These are phyloP conservation scores for Gopherus evgoodei DNA, from an alignment of 2,113 vertebrate species.

Conservation along the genomic window DNA sequence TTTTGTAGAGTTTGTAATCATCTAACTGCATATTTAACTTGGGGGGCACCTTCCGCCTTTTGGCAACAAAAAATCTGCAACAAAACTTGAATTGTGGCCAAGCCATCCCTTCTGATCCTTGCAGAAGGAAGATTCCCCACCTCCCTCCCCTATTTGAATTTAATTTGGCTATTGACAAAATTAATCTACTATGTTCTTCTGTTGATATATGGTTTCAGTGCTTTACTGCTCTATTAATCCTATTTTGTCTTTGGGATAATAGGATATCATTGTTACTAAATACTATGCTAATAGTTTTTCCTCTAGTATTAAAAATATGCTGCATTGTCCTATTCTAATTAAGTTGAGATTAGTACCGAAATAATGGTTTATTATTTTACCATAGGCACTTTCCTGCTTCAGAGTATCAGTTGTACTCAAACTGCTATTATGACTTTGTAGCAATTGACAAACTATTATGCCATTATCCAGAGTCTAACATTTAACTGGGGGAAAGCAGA, in stretches of 20 bases:
- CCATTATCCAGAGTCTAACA: slow-evolving; percentile 64
- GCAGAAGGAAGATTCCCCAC: not conserved
- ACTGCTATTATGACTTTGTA: slow-evolving; percentile 66
- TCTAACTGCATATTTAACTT: slow-evolving; percentile 44
- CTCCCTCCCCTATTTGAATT: not conserved
- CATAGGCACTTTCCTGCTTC: slow-evolving; percentile 61
- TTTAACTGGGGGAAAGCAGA: slow-evolving; percentile 59
- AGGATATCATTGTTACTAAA: slow-evolving; percentile 66
- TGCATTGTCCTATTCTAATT: slow-evolving; percentile 67
- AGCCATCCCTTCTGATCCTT: not conserved
- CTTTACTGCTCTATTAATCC: slow-evolving; percentile 56
- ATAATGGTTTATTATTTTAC: slow-evolving; percentile 73
- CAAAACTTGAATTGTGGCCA: slow-evolving; percentile 9
- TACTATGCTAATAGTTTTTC: slow-evolving; percentile 67
- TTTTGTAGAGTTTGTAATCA: slow-evolving; percentile 39
- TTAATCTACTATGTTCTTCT: slow-evolving; percentile 1
- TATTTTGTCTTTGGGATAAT: slow-evolving; percentile 68
- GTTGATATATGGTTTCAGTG: slow-evolving; percentile 37
- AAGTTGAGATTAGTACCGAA: slow-evolving; percentile 72
- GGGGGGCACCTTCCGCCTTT: not conserved
- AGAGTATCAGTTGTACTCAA: slow-evolving; percentile 53
- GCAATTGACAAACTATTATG: slow-evolving; percentile 72
- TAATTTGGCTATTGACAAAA: slow-evolving; percentile 1
- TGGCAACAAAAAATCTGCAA: slow-evolving; percentile 8
- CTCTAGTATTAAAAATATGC: slow-evolving; percentile 64